These are phyloP conservation scores for Apamea anceps DNA, from an alignment of 2,888 invertebrate genomes.

Conservation along the genomic window DNA sequence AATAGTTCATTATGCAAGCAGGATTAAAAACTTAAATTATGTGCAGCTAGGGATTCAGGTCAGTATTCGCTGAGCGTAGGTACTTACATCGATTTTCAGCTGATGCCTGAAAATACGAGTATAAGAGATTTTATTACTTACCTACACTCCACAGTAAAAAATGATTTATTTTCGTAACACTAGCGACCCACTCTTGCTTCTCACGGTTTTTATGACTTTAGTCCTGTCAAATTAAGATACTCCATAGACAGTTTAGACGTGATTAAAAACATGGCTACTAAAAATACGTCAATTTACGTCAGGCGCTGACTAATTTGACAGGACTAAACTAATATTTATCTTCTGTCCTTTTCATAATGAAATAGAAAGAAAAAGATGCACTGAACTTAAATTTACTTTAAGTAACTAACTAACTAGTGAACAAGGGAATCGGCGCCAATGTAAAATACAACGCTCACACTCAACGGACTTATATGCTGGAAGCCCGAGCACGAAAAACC, in stretches of 20 bases:
- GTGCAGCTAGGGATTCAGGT: slow-evolving; percentile 6
- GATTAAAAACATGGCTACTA: too few species aligned
- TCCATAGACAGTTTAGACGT: too few species aligned
- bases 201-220: background rate
- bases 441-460: slow-evolving; percentile 3
- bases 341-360: too few species aligned
- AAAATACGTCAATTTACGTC: too few species aligned
- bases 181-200: background rate
- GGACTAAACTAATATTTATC: too few species aligned
- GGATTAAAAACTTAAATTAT: slow-evolving; percentile 20
- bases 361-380: too few species aligned
- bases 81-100: slow-evolving; percentile 15
- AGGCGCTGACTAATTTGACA: too few species aligned
- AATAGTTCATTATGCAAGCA: background rate
- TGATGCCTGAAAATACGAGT: background rate
- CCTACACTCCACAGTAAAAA: background rate
- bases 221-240: too few species aligned
- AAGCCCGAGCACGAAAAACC: slow-evolving; percentile 37
- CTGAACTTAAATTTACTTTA: too few species aligned
- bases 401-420: too few species aligned
- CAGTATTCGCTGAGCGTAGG: background rate
- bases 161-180: background rate
- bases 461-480: background rate
- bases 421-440: background rate
- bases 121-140: background rate